These are phyloP conservation scores for Okamejei kenojei DNA, from an alignment of 2,797 vertebrate genomes.

Conservation along the genomic window DNA sequence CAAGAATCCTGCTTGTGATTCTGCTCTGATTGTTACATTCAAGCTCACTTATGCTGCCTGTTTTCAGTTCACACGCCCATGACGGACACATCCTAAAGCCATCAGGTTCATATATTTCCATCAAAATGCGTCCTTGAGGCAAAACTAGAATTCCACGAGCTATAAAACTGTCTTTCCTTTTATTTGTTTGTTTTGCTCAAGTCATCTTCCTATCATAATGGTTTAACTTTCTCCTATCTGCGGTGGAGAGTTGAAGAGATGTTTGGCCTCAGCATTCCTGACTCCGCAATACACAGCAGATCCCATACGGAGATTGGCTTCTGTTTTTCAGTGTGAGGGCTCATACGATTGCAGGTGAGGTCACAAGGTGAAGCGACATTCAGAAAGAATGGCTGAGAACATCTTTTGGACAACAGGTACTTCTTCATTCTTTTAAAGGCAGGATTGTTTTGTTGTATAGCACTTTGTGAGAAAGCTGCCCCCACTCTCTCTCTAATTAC, in stretches of 20 bases:
- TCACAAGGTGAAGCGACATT: neutral
- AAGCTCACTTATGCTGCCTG: neutral
- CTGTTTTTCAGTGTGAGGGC: neutral
- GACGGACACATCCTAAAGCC: neutral
- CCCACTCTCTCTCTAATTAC: too few species aligned
- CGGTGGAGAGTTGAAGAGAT: neutral
- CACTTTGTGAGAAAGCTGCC: neutral
- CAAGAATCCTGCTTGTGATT: neutral
- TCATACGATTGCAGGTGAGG: neutral
- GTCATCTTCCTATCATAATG: neutral
- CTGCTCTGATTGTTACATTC: neutral
- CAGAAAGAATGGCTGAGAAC: neutral
- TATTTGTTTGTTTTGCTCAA: neutral
- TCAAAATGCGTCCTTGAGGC: neutral
- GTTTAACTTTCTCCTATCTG: neutral
- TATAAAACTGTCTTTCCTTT: neutral
- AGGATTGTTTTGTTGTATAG: neutral
- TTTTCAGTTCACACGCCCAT: neutral
- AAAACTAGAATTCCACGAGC: neutral
- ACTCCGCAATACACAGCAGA: neutral
- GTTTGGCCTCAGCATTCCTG: neutral
- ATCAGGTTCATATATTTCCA: neutral
- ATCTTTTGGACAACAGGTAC: neutral
- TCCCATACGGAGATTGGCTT: neutral
- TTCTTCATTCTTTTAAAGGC: neutral